Conservation (phyloP, 2,113 vertebrate species). For the Regulus satrapa region DNA sequence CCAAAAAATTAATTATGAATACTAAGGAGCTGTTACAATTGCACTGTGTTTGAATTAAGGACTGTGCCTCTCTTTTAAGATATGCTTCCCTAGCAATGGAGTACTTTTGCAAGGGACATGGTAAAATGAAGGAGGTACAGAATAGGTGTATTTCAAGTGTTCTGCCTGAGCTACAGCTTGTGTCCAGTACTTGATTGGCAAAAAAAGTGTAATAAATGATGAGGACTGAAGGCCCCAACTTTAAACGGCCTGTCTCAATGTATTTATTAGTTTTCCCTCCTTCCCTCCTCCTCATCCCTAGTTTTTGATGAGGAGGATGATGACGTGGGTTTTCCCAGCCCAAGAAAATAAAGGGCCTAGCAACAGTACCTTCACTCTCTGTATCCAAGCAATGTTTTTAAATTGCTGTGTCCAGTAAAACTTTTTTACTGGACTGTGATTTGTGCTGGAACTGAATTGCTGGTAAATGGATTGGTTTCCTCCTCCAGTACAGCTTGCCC, state of each 20-base stretch:
- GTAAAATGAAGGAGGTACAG: neutral
- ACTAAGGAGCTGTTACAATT: conserved; percentile 38
- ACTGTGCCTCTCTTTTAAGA: neutral
- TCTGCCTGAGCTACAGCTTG: neutral
- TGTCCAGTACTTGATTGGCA: neutral
- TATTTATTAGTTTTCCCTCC: neutral
- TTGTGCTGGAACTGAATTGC: neutral
- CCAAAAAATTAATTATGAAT: conserved; percentile 49
- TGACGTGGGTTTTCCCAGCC: neutral
- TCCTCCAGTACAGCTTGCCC: neutral
- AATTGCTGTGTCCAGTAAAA: conserved; percentile 10
- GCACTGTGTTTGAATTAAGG: neutral
- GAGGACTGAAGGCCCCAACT: neutral
- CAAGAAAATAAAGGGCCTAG: neutral
- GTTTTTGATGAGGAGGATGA: neutral
- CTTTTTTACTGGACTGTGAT: conserved; percentile 11
- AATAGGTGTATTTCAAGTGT: neutral
- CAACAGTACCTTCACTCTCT: neutral
- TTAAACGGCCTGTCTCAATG: neutral
- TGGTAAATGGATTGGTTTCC: neutral
- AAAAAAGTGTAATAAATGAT: neutral
- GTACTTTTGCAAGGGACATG: neutral
- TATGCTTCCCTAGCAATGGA: neutral
- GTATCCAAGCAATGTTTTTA: neutral
- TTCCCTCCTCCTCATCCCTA: neutral